Evolutionary conservation across 2,113 vertebrate genomes (phyloP).

Genomic region (Mugil cephalus): DNA sequence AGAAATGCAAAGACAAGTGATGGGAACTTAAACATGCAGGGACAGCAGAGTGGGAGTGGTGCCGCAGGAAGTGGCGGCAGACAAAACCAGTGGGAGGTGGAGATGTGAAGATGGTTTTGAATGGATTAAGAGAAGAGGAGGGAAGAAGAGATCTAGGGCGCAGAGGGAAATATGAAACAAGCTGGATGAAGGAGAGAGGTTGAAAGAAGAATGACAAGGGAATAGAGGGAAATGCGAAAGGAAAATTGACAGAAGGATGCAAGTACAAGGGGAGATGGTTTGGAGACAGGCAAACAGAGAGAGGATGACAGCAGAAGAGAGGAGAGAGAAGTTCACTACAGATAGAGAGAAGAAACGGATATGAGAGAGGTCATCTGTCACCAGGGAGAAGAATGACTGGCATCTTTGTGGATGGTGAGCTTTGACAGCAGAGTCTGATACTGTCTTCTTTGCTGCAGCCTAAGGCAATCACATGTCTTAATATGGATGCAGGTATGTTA

Average conservation of each 20-base stretch:
- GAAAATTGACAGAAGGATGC: slow-evolving; percentile 32
- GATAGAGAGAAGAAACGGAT: slow-evolving; percentile 41
- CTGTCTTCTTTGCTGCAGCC: slow-evolving; percentile 37
- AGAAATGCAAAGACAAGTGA: slow-evolving; percentile 49
- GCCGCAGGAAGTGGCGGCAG: slow-evolving; percentile 9
- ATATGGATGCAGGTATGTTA: no score
- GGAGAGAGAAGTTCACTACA: slow-evolving; percentile 33
- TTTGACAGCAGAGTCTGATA: slow-evolving; percentile 66
- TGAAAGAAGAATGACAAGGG: slow-evolving; percentile 21
- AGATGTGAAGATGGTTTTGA: slow-evolving; percentile 15
- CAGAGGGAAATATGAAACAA: slow-evolving; percentile 11
- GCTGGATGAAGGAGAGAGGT: neutral
- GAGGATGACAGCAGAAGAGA: slow-evolving; percentile 53
- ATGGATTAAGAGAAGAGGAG: slow-evolving; percentile 7
- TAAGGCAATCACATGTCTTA: slow-evolving; percentile 35
- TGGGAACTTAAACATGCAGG: slow-evolving; percentile 40
- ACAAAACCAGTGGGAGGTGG: neutral
- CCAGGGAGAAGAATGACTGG: slow-evolving; percentile 61
- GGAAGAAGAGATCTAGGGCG: neutral
- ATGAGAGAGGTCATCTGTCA: slow-evolving; percentile 71
- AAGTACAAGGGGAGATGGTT: slow-evolving; percentile 30
- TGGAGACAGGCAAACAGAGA: slow-evolving; percentile 56
- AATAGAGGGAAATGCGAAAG: slow-evolving; percentile 31
- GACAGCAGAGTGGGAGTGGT: slow-evolving; percentile 29
- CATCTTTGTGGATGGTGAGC: slow-evolving; percentile 52